These are phyloP conservation scores for Furnarius figulus DNA, from an alignment of 2,113 vertebrate species.

Conservation along the genomic window DNA sequence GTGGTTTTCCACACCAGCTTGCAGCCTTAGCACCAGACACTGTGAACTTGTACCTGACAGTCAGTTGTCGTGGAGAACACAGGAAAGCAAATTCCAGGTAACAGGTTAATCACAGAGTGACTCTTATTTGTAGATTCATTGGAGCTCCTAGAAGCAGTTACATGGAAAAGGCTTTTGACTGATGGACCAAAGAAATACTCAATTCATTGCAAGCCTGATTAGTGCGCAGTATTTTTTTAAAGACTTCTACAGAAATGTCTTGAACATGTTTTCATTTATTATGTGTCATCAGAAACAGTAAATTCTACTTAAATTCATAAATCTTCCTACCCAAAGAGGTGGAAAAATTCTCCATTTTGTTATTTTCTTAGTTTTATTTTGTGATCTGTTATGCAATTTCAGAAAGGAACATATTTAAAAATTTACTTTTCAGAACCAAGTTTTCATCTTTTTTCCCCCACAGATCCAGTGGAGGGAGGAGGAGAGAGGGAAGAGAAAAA, in stretches of 20 bases:
- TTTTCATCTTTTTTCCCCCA: constrained; percentile 40
- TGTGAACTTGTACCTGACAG: neutral
- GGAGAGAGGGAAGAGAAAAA: neutral
- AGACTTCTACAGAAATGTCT: neutral
- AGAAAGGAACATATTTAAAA: constrained; percentile 56
- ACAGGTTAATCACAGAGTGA: neutral
- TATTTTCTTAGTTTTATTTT: neutral
- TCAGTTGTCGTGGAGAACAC: neutral
- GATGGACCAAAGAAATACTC: neutral
- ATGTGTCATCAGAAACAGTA: neutral
- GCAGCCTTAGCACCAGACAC: neutral
- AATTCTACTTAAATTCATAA: neutral
- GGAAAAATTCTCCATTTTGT: neutral
- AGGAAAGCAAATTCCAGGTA: neutral
- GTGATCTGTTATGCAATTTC: constrained; percentile 9
- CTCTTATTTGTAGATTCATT: neutral
- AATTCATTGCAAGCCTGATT: neutral
- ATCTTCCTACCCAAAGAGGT: neutral
- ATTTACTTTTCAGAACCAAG: constrained; percentile 41
- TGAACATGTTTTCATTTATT: neutral
- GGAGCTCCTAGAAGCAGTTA: neutral
- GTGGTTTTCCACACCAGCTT: neutral
- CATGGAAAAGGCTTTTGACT: neutral
- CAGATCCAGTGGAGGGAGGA: neutral
- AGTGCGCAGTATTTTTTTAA: no score